Evolutionary conservation across 1,140 invertebrate species (phyloP).

Genomic region (Trachymyrmex cornetzi): DNA sequence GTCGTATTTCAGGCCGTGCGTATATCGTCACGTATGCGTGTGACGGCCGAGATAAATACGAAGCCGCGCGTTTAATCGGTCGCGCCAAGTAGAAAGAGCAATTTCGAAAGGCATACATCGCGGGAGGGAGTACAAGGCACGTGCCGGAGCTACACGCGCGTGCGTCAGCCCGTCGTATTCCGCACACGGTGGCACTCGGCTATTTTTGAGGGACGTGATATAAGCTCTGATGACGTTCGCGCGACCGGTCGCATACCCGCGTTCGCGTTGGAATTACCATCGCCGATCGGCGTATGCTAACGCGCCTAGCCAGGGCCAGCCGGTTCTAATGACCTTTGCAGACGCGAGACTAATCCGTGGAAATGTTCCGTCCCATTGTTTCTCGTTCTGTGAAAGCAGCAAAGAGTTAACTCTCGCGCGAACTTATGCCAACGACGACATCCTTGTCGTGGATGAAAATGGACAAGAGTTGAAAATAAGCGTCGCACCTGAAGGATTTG

Average conservation of each 20-base stretch:
- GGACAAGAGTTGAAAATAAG: neutral
- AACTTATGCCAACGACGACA: neutral
- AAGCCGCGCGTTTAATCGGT: slow-evolving; percentile 74
- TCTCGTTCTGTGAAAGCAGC: slow-evolving; percentile 33
- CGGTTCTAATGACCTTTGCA: slow-evolving; percentile 76
- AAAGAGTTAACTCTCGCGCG: slow-evolving; percentile 4
- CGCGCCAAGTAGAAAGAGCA: slow-evolving; percentile 76
- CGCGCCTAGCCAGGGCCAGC: slow-evolving; percentile 61
- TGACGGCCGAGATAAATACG: slow-evolving; percentile 72
- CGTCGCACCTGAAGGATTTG: neutral
- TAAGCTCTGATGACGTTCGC: slow-evolving; percentile 76
- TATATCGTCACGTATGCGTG: slow-evolving; percentile 66
- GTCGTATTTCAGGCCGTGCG: slow-evolving; percentile 60
- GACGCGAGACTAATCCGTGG: slow-evolving; percentile 65
- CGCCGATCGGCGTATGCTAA: slow-evolving; percentile 58
- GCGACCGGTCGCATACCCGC: slow-evolving; percentile 49
- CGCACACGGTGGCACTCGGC: slow-evolving; percentile 78
- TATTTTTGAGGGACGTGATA: slow-evolving; percentile 82
- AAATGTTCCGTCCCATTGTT: slow-evolving; percentile 64
- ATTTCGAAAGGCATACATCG: slow-evolving; percentile 72
- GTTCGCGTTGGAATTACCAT: slow-evolving; percentile 73
- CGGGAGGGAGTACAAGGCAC: slow-evolving; percentile 75
- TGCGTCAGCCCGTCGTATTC: slow-evolving; percentile 76
- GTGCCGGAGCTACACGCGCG: slow-evolving; percentile 79
- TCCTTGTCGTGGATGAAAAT: neutral